Percentiles rank a stretch among this genome's conserved stretches.
These are phyloP conservation scores for Parotocinclus haroldoi DNA, from an alignment of 2,797 vertebrate species.

Conservation along the genomic window DNA sequence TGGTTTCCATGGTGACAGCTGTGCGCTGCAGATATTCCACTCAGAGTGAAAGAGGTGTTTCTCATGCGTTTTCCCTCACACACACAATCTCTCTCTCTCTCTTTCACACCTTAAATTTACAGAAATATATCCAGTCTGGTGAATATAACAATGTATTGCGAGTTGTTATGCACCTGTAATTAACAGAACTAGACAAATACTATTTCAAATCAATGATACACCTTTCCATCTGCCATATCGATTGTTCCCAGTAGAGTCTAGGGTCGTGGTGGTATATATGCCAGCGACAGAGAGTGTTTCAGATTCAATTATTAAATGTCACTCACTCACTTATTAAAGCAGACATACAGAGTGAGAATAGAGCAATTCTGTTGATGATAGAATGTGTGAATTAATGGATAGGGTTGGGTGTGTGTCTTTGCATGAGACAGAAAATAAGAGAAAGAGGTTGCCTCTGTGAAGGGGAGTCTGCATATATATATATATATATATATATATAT, in stretches of 20 bases:
- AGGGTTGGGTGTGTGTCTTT: slow-evolving; percentile 8
- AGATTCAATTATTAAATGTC: slow-evolving; percentile 23
- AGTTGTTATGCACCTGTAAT: slow-evolving; percentile 1
- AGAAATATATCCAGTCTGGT: slow-evolving; percentile 14
- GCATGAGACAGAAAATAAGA: slow-evolving; percentile 1
- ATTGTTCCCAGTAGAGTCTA: neutral
- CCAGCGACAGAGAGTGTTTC: slow-evolving; percentile 1
- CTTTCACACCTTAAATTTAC: slow-evolving; percentile 24
- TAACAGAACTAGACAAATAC: neutral
- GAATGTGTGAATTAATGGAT: slow-evolving; percentile 4
- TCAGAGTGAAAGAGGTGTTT: slow-evolving; percentile 42
- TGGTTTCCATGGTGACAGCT: slow-evolving; percentile 56
- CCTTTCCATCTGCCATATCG: neutral
- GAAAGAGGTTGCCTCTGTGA: no score
- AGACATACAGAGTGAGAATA: slow-evolving; percentile 22
- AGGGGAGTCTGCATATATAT: no score
- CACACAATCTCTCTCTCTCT: slow-evolving; percentile 11
- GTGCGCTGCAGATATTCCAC: slow-evolving; percentile 49
- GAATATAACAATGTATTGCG: slow-evolving; percentile 1
- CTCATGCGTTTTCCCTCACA: slow-evolving; percentile 14
- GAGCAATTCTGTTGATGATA: slow-evolving; percentile 21
- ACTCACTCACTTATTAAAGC: slow-evolving; percentile 30
- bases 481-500: no score
- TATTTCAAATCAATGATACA: no score
- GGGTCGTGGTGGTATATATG: neutral